Evolutionary conservation across 1,140 invertebrate genomes (phyloP).

Genomic region (Mamestra configurata): DNA sequence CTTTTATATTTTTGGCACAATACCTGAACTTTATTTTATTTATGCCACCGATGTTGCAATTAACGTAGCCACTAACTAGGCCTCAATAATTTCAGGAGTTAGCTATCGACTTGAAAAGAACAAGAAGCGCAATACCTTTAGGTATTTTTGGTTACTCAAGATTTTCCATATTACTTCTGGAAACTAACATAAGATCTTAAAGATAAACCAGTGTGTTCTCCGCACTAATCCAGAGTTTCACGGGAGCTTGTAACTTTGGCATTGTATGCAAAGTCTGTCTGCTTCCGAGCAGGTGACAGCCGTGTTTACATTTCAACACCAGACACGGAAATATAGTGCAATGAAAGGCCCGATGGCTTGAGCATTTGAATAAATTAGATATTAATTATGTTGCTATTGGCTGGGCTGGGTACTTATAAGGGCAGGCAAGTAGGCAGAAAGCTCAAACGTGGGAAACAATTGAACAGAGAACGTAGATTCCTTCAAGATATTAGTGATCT

Average conservation of each 20-base stretch:
- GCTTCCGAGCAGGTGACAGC: constrained; percentile 74
- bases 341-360: constrained; percentile 37
- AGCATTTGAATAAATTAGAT: constrained; percentile 42
- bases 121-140: too few relatives aligned
- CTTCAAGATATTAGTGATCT: too few relatives aligned
- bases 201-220: constrained; percentile 19
- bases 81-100: too few relatives aligned
- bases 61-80: too few relatives aligned
- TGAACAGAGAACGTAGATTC: too few relatives aligned
- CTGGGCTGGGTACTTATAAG: background rate
- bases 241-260: constrained; percentile 72
- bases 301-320: constrained; percentile 63
- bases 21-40: too few relatives aligned
- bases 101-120: too few relatives aligned
- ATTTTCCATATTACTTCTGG: background rate
- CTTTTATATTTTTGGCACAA: too few relatives aligned
- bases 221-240: constrained; percentile 52
- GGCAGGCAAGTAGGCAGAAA: background rate
- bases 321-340: constrained; percentile 57
- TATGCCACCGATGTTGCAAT: too few relatives aligned
- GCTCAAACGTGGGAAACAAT: background rate
- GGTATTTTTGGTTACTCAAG: background rate
- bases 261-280: constrained; percentile 80
- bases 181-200: background rate
- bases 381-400: constrained; percentile 42